Base-by-base conservation (phyloP, 2,888 invertebrate species). In the Chaetogeoica ovagalla region DNA sequence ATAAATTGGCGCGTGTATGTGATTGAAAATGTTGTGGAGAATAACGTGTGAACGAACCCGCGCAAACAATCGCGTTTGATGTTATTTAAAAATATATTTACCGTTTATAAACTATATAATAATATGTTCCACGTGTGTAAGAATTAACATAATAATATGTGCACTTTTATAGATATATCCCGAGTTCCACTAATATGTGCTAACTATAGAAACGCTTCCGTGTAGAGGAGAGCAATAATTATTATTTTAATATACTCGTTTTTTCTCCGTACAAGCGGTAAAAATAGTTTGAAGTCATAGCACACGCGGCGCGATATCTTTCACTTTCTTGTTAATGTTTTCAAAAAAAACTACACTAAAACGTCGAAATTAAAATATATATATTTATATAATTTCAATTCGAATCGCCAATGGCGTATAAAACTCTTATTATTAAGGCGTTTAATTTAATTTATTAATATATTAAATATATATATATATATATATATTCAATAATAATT, bases 401-500 rank as follows among this genome's bases (percentile, higher is more conserved):
- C 43, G 30, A 43, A 43, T 43, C 9, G 43, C 43, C 7, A 43
- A 43, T 9, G 6, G 1, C 9, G 2, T 43, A 43, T 43, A 43
- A 43, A 62, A 3, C 8, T 39, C 9, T 65, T 8, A 65, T n/a
- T 7, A 39, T 39, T 17, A 19, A 65, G 19, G 7, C 2, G 37
- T 63, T 63, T 2, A 65, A 65, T 65, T 65, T 39, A n/a, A 65
- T 63, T 65, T 15, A 65, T 65, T 19, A 39, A 37, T 52, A 19
- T 3, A 30, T 30, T 30, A 2, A 30, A 30, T 2, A 30, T 30
- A 30, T 30, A 30, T 30, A 30, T 30, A 4, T 30, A 30, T 4
- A 4, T 4, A 43, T 43, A 43, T 6, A 43, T 43, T 11, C 11
- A 43, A 43, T 43, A 43, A 43, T 43, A 43, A 43, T 43, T 43